Percentiles rank a stretch among this genome's conserved stretches.
These are phyloP conservation scores for Crematogaster levior DNA, from an alignment of 2,888 invertebrate species.

Conservation along the genomic window DNA sequence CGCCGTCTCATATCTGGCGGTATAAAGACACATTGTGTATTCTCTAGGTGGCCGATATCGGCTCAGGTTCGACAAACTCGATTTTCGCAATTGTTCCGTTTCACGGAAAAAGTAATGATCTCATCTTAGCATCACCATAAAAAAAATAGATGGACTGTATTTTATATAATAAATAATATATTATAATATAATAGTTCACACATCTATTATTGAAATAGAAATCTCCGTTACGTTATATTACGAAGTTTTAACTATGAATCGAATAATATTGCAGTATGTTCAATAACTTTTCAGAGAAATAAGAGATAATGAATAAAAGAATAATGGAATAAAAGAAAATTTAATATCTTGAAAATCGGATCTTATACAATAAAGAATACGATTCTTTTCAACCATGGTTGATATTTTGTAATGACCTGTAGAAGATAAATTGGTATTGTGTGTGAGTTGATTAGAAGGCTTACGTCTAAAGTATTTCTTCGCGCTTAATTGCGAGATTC, in stretches of 20 bases:
- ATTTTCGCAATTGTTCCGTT: not conserved
- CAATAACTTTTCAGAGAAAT: too few relatives aligned
- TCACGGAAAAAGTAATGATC: not conserved
- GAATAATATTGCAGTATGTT: not conserved
- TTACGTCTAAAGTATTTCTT: not conserved
- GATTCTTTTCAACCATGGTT: not conserved
- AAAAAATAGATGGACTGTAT: not conserved
- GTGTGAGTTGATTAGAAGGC: not conserved
- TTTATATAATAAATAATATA: too few relatives aligned
- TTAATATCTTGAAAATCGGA: not conserved
- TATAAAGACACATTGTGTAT: constrained; percentile 2
- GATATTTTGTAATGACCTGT: not conserved
- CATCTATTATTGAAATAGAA: not conserved
- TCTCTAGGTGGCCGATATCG: constrained; percentile 3
- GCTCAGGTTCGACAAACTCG: constrained; percentile 14
- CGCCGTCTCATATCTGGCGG: constrained; percentile 24
- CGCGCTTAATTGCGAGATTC: not conserved
- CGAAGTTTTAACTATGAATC: not conserved
- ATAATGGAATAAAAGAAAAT: not conserved
- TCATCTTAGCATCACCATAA: too few relatives aligned
- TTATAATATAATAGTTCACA: too few relatives aligned
- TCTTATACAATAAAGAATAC: not conserved
- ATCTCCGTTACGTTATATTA: not conserved
- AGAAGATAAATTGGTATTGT: constrained; percentile 9
- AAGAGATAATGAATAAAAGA: too few relatives aligned